Conservation (phyloP, 2,888 invertebrate species). For the Antheraea assamensis region DNA sequence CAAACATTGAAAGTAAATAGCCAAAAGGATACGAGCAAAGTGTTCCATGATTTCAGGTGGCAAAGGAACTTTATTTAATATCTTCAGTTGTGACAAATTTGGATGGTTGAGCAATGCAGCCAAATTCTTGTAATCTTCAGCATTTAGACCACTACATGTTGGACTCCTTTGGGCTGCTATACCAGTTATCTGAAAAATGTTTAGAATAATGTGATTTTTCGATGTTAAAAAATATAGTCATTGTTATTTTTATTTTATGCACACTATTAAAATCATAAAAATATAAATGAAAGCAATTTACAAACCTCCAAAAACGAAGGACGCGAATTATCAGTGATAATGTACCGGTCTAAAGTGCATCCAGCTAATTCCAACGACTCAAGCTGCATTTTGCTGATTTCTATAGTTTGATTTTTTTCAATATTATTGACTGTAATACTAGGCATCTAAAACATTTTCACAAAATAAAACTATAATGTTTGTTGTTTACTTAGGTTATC, state of each 20-base stretch:
- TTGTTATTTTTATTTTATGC: neutral
- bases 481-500: constrained; percentile 20
- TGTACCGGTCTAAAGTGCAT: constrained; percentile 89
- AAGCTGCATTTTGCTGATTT: constrained; percentile 76
- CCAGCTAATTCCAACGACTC: constrained; percentile 90
- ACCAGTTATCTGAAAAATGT: constrained; percentile 80
- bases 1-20: neutral
- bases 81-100: constrained; percentile 89
- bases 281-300: neutral
- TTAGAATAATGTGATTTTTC: neutral
- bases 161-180: constrained; percentile 86
- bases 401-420: constrained; percentile 54
- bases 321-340: constrained; percentile 86
- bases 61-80: constrained; percentile 91
- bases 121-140: constrained; percentile 94
- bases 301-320: constrained; percentile 85
- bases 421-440: constrained; percentile 59
- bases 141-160: constrained; percentile 94
- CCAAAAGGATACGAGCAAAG: constrained; percentile 93
- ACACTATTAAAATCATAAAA: neutral
- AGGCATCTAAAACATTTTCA: constrained; percentile 66
- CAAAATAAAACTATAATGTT: constrained; percentile 5
- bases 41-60: constrained; percentile 97
- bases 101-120: constrained; percentile 86
- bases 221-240: too few species aligned